Percentiles rank a stretch among this genome's conserved stretches.
These are phyloP conservation scores for Danio tinwini DNA, from an alignment of 2,797 vertebrate species.

Conservation along the genomic window DNA sequence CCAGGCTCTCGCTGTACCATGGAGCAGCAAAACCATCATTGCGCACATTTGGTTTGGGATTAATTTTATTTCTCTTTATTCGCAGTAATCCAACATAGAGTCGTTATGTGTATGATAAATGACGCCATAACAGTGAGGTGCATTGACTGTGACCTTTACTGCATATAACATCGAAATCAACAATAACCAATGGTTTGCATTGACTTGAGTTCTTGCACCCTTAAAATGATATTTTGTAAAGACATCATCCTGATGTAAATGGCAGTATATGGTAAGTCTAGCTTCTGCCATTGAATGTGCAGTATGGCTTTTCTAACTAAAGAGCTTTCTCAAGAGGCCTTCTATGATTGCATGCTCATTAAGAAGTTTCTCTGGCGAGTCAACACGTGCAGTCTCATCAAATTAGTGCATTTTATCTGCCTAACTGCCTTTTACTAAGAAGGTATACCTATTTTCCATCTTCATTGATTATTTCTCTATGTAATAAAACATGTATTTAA, in stretches of 20 bases:
- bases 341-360: conserved; percentile 69
- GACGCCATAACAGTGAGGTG: neutral
- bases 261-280: neutral
- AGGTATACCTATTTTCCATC: conserved; percentile 45
- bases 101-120: neutral
- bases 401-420: conserved; percentile 24
- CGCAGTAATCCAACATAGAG: neutral
- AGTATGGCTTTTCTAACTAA: conserved; percentile 18
- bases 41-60: conserved; percentile 54
- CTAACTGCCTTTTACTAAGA: conserved; percentile 50
- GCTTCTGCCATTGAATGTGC: neutral
- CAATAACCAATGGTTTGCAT: neutral
- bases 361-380: conserved; percentile 63
- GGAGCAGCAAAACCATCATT: conserved; percentile 58
- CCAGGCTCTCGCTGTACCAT: conserved; percentile 54
- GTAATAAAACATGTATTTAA: neutral
- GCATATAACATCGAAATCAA: neutral
- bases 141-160: neutral
- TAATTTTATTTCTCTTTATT: conserved; percentile 5
- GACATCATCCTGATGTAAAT: neutral
- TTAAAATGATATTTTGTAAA: neutral
- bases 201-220: neutral
- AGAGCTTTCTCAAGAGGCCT: conserved; percentile 31
- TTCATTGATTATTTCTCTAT: neutral
- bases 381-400: conserved; percentile 65